Base-by-base conservation (phyloP, 2,888 invertebrate species). In the Troides aeacus region DNA sequence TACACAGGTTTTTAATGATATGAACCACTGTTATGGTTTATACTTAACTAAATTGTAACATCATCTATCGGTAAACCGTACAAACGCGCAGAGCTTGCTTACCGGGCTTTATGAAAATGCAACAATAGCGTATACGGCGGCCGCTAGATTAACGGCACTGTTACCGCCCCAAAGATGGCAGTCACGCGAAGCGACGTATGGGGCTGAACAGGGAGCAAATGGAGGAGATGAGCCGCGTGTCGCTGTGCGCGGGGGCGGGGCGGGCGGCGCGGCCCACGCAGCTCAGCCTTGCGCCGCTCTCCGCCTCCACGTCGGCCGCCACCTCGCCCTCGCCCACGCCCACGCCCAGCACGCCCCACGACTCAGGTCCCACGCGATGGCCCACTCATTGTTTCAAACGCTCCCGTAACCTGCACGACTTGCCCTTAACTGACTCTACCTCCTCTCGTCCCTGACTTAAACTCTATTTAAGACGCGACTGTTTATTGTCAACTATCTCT, bases 121-220 rank as follows among this genome's bases (percentile, higher is more conserved):
- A 77, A 79, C 75, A 72, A 75, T 77, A 80, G 82, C 78, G 75
- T 83, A 81, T 81, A 80, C 74, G 71, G 57, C 66, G 50, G 64
- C 66, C 85, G 85, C 84, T 78, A 82, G 81, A 80, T 85, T 90
- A 91, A 91, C 87, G 80, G 88, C 87, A 89, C 85, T 85, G 81
- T 89, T 88, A 63, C 79, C 88, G 86, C 63, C 88, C 82, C 87
- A 85, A 93, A 93, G 93, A 93, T 93, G 93, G 93, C 93, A 92
- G 93, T 90, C 92, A 93, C 91, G 89, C 91, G 92, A 93, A 92
- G 89, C 85, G 92, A 88, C 92, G 93, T 82, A 92, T 92, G 90
- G 93, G 93, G 84, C 92, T 93, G 88, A 93, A 92, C 89, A 89
- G 92, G 84, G 93, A 93, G 83, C 91, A 93, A 84, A 90, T 93